Evolutionary conservation across 2,113 vertebrate genomes (phyloP).

Genomic region (Furnarius figulus): DNA sequence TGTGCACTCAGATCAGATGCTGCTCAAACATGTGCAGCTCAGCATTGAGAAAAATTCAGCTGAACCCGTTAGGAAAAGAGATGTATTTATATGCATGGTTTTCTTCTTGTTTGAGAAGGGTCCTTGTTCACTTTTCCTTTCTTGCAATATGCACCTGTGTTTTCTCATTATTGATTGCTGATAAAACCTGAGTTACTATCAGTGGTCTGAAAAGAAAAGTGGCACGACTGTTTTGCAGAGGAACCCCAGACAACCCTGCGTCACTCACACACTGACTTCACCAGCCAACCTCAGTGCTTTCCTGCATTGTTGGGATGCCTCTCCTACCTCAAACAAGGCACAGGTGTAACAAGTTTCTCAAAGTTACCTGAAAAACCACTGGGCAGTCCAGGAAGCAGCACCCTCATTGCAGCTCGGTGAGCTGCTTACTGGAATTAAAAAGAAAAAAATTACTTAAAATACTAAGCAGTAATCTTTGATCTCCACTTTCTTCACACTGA

Average conservation of each 20-base stretch:
- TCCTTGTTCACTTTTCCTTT: not conserved
- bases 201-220: not conserved
- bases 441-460: not conserved
- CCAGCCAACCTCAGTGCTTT: not conserved
- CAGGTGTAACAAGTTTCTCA: not conserved
- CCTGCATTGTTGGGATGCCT: not conserved
- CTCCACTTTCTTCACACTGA: not conserved
- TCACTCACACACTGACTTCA: not conserved
- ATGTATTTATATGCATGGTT: not conserved
- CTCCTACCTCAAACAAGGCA: not conserved
- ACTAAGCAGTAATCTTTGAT: not conserved
- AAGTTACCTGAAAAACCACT: not conserved
- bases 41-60: not conserved
- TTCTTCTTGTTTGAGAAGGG: not conserved
- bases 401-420: not conserved
- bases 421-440: not conserved
- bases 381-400: not conserved
- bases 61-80: not conserved
- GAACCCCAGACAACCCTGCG: not conserved
- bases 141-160: not conserved
- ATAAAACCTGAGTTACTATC: not conserved
- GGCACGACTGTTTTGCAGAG: rapidly evolving
- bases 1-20: rapidly evolving
- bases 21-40: not conserved
- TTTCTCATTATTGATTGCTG: not conserved